phyloP scores from a whole-genome alignment of 2,888 invertebrate genomes.

The Clitarchus hookeri region DNA sequence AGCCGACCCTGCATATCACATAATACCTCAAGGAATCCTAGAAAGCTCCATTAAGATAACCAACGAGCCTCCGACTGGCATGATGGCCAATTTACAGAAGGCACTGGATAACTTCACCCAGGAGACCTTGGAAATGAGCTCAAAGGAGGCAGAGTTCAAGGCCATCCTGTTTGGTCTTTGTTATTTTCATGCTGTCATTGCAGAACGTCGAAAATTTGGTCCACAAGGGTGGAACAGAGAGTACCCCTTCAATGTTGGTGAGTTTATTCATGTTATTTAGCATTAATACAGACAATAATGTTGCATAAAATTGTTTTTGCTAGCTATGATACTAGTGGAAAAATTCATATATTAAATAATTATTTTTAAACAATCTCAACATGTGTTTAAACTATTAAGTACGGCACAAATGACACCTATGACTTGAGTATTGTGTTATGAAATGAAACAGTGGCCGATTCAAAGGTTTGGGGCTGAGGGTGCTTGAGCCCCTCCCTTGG shows the following conservation, averaged over 20 bases:
- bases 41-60: conserved; percentile 95
- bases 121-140: conserved; percentile 90
- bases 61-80: conserved; percentile 94
- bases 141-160: conserved; percentile 92
- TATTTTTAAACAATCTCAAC: too few species aligned
- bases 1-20: conserved; percentile 64
- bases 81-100: conserved; percentile 93
- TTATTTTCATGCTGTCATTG: conserved; percentile 94
- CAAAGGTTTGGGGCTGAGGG: too few species aligned
- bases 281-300: too few species aligned
- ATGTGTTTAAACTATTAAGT: too few species aligned
- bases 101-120: conserved; percentile 90
- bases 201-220: conserved; percentile 91
- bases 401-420: too few species aligned
- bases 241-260: conserved; percentile 63
- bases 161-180: conserved; percentile 85
- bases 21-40: conserved; percentile 77
- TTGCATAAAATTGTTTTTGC: too few species aligned
- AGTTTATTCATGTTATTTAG: conserved; percentile 29
- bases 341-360: too few species aligned
- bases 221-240: conserved; percentile 90
- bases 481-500: too few species aligned
- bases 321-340: too few species aligned
- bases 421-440: too few species aligned
- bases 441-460: too few species aligned